Base-by-base conservation (phyloP, 2,888 invertebrate genomes). In the Dilophus febrilis region DNA sequence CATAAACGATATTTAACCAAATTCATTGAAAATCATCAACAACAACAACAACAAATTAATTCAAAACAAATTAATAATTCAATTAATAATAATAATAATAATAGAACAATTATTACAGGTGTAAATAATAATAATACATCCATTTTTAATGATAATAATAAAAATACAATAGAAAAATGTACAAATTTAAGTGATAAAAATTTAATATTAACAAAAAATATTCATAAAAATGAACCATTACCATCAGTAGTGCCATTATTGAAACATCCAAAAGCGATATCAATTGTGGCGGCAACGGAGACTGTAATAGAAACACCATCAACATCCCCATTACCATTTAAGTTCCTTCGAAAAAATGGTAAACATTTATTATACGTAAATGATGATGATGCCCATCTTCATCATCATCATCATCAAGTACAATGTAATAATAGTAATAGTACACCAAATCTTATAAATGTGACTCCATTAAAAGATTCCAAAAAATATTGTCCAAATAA, bases 401-500 rank as follows among this genome's bases (percentile, higher is more conserved):
- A n/a, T n/a, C n/a, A n/a, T 45, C 68, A 71, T 37, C 44, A 45
- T 22, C 53, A 53, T 4, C 54, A 53, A 41, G 70, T 74, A 45
- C 68, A 72, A 37, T 77, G 79, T 76, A 80, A 78, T 57, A 82
- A 83, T 53, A 82, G 83, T 44, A 74, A 77, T 51, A 84, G 84
- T 58, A 81, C 83, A 5, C 84, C 84, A 1, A 82, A 82, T 56
- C 60, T 84, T 22, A 22, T 22, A n/a, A n/a, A n/a, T n/a, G n/a
- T n/a, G n/a, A n/a, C n/a, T n/a, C n/a, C n/a, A n/a, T n/a, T n/a
- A n/a, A n/a, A n/a, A 52, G 81, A 83, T 17, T 67, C 73, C 10
- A 66, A 69, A 29, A 67, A 69, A 43, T n/a, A n/a, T n/a, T n/a
- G n/a, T n/a, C n/a, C n/a, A n/a, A n/a, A n/a, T n/a, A n/a, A n/a